Percentiles rank a stretch among this genome's conserved stretches.
Evolutionary conservation across 2,888 invertebrate species (phyloP).

Genomic region (Polymixis flavicincta): DNA sequence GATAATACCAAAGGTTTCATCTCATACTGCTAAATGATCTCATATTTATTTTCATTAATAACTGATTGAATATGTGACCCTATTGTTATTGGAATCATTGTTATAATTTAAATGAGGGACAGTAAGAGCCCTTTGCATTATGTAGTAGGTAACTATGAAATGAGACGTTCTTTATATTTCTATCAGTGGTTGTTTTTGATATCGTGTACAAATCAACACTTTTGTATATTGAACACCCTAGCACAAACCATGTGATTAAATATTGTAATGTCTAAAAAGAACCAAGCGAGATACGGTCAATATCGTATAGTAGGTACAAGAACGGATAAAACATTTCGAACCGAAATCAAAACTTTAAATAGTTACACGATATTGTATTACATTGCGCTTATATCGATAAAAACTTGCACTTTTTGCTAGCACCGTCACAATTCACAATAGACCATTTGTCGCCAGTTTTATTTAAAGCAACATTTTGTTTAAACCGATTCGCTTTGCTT

Average conservation of each 20-base stretch:
- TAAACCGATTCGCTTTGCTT: constrained; percentile 51
- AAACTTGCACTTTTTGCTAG: constrained; percentile 50
- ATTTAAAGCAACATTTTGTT: constrained; percentile 52
- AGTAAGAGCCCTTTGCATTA: not conserved
- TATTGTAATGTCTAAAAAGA: not conserved
- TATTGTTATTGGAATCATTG: not conserved
- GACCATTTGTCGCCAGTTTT: constrained; percentile 54
- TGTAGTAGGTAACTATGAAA: not conserved
- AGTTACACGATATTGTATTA: constrained; percentile 19
- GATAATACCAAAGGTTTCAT: constrained; percentile 2
- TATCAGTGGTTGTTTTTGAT: not conserved
- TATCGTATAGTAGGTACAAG: not conserved
- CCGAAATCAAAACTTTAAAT: constrained; percentile 17
- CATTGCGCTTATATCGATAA: constrained; percentile 20
- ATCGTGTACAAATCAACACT: not conserved
- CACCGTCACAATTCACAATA: constrained; percentile 22
- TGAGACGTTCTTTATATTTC: not conserved
- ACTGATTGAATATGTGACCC: not conserved
- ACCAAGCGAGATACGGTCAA: not conserved
- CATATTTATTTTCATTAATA: not conserved
- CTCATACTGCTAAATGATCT: constrained; percentile 10
- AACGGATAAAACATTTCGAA: not conserved
- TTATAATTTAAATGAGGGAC: constrained; percentile 2
- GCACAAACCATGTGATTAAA: not conserved
- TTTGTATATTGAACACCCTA: not conserved